phyloP scores from a whole-genome alignment of 2,113 vertebrate genomes.

The Coryphaenoides rupestris region DNA sequence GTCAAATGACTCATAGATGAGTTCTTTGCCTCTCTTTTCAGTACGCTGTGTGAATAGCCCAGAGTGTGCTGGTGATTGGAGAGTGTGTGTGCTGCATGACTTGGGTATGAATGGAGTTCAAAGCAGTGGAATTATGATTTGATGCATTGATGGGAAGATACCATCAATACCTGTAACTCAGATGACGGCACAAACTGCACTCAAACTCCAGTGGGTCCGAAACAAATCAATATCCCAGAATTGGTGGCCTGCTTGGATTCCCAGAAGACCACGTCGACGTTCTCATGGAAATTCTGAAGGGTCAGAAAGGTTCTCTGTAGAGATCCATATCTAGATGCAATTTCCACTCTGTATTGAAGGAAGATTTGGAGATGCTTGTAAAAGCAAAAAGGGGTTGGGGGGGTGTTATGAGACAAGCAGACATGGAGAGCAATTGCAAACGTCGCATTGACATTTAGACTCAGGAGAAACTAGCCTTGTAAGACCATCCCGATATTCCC shows the following conservation, averaged over 20 bases:
- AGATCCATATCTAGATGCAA: conserved; percentile 2
- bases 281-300: conserved; percentile 1
- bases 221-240: conserved; percentile 6
- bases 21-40: too few species aligned
- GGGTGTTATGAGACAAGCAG: too few species aligned
- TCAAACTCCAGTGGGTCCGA: not conserved
- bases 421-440: too few species aligned
- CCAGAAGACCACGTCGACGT: conserved; percentile 1
- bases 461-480: too few species aligned
- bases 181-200: not conserved
- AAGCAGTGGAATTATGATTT: too few species aligned
- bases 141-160: not conserved
- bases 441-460: too few species aligned
- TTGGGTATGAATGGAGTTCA: not conserved
- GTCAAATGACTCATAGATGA: too few species aligned
- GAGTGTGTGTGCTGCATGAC: not conserved
- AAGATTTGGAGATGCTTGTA: conserved; percentile 4
- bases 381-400: not conserved
- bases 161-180: too few species aligned
- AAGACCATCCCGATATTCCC: too few species aligned
- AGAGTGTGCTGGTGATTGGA: not conserved
- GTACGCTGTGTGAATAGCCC: too few species aligned
- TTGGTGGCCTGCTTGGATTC: not conserved
- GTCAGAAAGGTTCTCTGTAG: not conserved
- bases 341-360: not conserved